These are phyloP conservation scores for Dendrolimus pini DNA, from an alignment of 2,888 invertebrate species.

Conservation along the genomic window DNA sequence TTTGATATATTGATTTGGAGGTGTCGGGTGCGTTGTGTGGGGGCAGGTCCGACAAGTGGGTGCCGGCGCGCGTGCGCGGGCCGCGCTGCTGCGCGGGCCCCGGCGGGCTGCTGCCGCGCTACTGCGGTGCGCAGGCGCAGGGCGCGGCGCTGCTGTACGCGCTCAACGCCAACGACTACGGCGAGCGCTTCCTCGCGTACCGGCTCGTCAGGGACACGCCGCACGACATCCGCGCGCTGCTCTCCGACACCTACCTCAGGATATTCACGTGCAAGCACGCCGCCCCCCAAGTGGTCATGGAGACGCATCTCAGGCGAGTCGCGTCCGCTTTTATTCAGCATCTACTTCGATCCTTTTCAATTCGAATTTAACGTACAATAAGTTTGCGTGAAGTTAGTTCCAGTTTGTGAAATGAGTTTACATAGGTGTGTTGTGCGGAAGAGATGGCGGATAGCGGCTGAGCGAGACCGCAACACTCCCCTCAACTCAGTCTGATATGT, in stretches of 20 bases:
- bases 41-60: slow-evolving; percentile 78
- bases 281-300: slow-evolving; percentile 75
- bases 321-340: too few relatives aligned
- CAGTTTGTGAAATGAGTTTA: too few relatives aligned
- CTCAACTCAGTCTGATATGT: too few relatives aligned
- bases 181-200: slow-evolving; percentile 88
- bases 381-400: too few relatives aligned
- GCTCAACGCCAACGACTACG: slow-evolving; percentile 82
- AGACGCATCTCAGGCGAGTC: slow-evolving; percentile 74
- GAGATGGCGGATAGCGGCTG: too few relatives aligned
- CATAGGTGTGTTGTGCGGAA: too few relatives aligned
- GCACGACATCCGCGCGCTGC: slow-evolving; percentile 88
- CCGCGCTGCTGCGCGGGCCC: slow-evolving; percentile 85
- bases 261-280: slow-evolving; percentile 80
- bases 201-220: slow-evolving; percentile 84
- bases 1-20: too few relatives aligned
- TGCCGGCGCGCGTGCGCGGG: slow-evolving; percentile 81
- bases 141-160: slow-evolving; percentile 86
- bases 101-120: slow-evolving; percentile 90
- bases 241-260: slow-evolving; percentile 84
- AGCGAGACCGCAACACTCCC: too few relatives aligned
- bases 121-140: slow-evolving; percentile 81
- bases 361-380: too few relatives aligned
- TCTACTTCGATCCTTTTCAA: slow-evolving; percentile 20
- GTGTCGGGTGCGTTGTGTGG: too few relatives aligned